phyloP scores from a whole-genome alignment of 2,888 invertebrate genomes.

The Metopia argyrocephala region DNA sequence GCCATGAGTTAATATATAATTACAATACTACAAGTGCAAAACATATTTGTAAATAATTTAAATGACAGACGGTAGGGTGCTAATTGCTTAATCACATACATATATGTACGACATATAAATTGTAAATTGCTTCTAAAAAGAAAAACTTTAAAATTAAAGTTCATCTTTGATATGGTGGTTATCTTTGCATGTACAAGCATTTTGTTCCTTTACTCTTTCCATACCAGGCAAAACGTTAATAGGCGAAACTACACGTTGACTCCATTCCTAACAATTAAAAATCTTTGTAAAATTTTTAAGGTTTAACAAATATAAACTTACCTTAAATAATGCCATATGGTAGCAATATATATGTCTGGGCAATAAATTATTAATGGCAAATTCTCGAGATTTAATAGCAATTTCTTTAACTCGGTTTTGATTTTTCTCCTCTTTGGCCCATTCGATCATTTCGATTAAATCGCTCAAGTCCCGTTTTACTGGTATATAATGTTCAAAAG shows the following conservation, averaged over 20 bases:
- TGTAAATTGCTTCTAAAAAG: background rate
- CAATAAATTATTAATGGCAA: conserved; percentile 87
- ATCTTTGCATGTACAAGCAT: conserved; percentile 74
- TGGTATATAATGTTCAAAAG: conserved; percentile 91
- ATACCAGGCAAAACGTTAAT: conserved; percentile 81
- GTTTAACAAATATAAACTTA: conserved; percentile 69
- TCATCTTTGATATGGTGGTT: conserved; percentile 71
- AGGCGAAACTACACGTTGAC: conserved; percentile 82
- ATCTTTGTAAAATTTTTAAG: background rate
- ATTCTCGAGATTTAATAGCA: conserved; percentile 83
- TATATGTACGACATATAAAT: background rate
- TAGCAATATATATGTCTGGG: conserved; percentile 94
- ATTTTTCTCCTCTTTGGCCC: conserved; percentile 87
- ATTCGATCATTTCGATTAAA: conserved; percentile 86
- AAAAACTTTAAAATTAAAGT: conserved; percentile 68
- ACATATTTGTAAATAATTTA: conserved; percentile 15
- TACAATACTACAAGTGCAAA: too few species aligned
- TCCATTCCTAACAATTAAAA: conserved; percentile 83
- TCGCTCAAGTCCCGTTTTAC: conserved; percentile 89
- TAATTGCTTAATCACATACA: conserved; percentile 15
- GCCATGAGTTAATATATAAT: too few species aligned
- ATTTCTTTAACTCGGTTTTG: conserved; percentile 82
- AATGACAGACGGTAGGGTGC: conserved; percentile 17
- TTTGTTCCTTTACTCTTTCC: conserved; percentile 81
- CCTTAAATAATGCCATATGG: conserved; percentile 85